Evolutionary conservation across 1,140 invertebrate genomes (phyloP).

Genomic region (Dendrolimus kikuchii): DNA sequence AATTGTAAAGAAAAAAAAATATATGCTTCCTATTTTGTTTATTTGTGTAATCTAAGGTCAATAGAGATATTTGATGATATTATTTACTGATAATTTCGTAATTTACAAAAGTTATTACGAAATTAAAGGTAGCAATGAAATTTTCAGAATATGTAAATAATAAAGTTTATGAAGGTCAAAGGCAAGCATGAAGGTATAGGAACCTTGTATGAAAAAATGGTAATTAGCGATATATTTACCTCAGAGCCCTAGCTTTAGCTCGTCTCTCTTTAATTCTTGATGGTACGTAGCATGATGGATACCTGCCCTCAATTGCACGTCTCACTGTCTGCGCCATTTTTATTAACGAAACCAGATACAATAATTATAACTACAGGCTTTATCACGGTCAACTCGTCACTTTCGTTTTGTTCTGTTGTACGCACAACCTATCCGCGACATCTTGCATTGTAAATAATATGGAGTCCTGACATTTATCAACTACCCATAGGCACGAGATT

Average conservation of each 20-base stretch:
- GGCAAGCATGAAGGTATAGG: too few species aligned
- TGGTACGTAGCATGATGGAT: constrained; percentile 80
- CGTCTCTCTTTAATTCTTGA: constrained; percentile 82
- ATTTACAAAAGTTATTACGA: too few species aligned
- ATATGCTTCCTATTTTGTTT: too few species aligned
- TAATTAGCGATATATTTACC: constrained; percentile 35
- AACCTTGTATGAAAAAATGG: background rate
- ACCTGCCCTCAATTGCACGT: constrained; percentile 71
- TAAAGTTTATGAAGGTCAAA: too few species aligned
- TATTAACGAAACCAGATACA: constrained; percentile 16
- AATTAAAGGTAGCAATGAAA: too few species aligned
- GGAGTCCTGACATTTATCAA: constrained; percentile 28
- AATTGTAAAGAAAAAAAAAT: too few species aligned
- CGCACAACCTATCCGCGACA: constrained; percentile 54
- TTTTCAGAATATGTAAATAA: too few species aligned
- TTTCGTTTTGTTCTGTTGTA: constrained; percentile 69
- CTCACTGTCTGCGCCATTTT: constrained; percentile 64
- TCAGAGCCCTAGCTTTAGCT: constrained; percentile 76
- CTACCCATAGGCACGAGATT: constrained; percentile 4
- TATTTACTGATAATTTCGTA: too few species aligned
- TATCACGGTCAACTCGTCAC: constrained; percentile 54
- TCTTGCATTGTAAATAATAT: constrained; percentile 43
- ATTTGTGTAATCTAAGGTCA: too few species aligned
- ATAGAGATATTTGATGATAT: too few species aligned
- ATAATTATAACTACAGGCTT: constrained; percentile 30